phyloP scores from a whole-genome alignment of 2,888 invertebrate genomes.

The Ceramica pisi region DNA sequence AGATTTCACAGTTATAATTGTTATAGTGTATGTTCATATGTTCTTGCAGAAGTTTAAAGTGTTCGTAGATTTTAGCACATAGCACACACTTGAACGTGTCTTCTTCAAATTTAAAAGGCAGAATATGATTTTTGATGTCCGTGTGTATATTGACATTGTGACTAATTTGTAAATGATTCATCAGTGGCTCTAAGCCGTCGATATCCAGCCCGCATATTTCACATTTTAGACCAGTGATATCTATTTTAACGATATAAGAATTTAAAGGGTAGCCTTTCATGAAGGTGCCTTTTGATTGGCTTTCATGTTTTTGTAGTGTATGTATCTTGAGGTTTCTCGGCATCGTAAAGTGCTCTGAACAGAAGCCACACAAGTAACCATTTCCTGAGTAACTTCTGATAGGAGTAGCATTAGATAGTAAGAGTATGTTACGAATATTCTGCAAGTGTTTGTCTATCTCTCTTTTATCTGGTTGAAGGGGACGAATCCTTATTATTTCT shows the following conservation, averaged over 20 bases:
- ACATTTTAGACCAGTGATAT: conserved; percentile 57
- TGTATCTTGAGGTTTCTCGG: conserved; percentile 77
- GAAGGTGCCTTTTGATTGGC: conserved; percentile 64
- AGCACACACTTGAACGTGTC: conserved; percentile 46
- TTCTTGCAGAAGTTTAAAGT: conserved; percentile 56
- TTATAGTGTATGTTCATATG: conserved; percentile 64
- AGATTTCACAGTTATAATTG: conserved; percentile 57
- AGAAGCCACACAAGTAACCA: conserved; percentile 78
- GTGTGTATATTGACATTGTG: conserved; percentile 48
- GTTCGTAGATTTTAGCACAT: conserved; percentile 45
- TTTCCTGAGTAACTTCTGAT: conserved; percentile 71
- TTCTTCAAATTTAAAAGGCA: conserved; percentile 60
- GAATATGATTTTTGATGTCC: conserved; percentile 60
- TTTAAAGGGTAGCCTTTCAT: conserved; percentile 67
- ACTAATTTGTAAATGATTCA: conserved; percentile 40
- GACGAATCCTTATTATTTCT: conserved; percentile 14
- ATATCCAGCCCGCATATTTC: conserved; percentile 43
- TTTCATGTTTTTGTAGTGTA: conserved; percentile 70
- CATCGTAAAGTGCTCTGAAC: conserved; percentile 66
- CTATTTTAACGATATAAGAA: conserved; percentile 57
- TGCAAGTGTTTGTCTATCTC: conserved; percentile 58
- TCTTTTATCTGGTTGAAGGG: conserved; percentile 3
- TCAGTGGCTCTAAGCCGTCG: conserved; percentile 40
- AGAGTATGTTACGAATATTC: conserved; percentile 75
- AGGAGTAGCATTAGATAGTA: conserved; percentile 79